Percentiles rank a stretch among this genome's conserved stretches.
phyloP scores from a whole-genome alignment of 1,140 invertebrate genomes.

The Drosophila orosa region DNA sequence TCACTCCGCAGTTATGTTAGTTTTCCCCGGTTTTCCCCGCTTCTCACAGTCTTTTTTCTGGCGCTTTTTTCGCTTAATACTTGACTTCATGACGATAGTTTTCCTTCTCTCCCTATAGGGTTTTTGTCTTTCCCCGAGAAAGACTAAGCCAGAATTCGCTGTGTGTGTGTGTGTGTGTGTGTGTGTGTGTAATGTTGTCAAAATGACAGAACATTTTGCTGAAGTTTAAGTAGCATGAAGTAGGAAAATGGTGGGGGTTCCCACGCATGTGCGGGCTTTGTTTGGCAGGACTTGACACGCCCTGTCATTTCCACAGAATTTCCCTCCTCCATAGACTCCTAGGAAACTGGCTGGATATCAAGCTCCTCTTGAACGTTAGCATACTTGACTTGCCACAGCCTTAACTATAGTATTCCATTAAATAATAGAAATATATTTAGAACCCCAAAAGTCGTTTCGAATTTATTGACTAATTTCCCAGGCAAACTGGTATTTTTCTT shows the following conservation, averaged over 20 bases:
- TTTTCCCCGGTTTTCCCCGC: conserved; percentile 46
- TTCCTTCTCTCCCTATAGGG: conserved; percentile 3
- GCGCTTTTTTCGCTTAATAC: conserved; percentile 52
- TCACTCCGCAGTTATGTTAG: conserved; percentile 48
- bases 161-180: conserved; percentile 20
- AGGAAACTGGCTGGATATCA: conserved; percentile 18
- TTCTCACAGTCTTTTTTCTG: conserved; percentile 37
- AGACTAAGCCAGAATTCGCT: conserved; percentile 24
- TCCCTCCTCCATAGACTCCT: not conserved
- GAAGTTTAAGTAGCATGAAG: conserved; percentile 68
- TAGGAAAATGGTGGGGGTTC: conserved; percentile 8
- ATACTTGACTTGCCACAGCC: conserved; percentile 26
- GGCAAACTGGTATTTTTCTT: not conserved
- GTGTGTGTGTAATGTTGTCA: conserved; percentile 55
- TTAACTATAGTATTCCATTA: conserved; percentile 21
- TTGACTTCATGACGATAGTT: conserved; percentile 51
- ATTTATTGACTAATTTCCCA: conserved; percentile 31
- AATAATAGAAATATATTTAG: conserved; percentile 33
- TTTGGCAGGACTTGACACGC: conserved; percentile 60
- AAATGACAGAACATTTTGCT: conserved; percentile 75
- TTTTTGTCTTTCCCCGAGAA: conserved; percentile 32
- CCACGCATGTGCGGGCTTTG: conserved; percentile 50
- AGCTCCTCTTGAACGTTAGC: conserved; percentile 5
- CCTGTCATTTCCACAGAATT: conserved; percentile 67
- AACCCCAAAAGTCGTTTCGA: conserved; percentile 14